A percentile compares a stretch with the other conserved stretches of the same genome.
Evolutionary conservation across 2,888 invertebrate genomes (phyloP).

Genomic region (Drosophila subsilvestris): DNA sequence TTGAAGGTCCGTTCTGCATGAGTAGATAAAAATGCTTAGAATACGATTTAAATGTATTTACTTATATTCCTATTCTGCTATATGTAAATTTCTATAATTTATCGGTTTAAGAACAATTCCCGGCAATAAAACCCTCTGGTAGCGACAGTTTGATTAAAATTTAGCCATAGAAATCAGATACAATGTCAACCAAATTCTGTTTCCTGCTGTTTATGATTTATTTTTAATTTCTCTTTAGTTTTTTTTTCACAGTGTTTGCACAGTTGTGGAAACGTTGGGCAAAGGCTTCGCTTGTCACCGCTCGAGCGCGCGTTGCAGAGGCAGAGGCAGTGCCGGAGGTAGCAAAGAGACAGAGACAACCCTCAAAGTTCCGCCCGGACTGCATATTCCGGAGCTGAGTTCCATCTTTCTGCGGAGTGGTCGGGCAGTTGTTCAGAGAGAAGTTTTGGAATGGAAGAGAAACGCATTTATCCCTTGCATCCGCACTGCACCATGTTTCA

Average conservation of each 20-base stretch:
- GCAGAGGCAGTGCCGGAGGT: constrained; percentile 13
- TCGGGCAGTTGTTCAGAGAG: constrained; percentile 6
- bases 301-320: not conserved
- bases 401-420: not conserved
- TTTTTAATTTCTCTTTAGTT: not conserved
- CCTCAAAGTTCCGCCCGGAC: not conserved
- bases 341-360: not conserved
- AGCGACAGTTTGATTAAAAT: too few species aligned
- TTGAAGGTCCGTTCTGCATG: too few species aligned
- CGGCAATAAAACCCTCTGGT: too few species aligned
- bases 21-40: too few species aligned
- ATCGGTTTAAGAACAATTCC: too few species aligned
- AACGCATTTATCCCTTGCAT: constrained; percentile 27
- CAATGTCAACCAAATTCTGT: too few species aligned
- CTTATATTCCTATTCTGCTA: too few species aligned
- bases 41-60: too few species aligned
- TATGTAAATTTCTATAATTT: too few species aligned
- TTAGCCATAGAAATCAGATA: too few species aligned
- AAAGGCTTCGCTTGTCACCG: constrained; percentile 20
- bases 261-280: constrained; percentile 7
- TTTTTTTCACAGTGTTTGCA: constrained; percentile 5
- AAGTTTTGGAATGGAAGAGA: constrained; percentile 12
- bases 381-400: too few species aligned
- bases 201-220: too few species aligned
- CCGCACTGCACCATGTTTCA: constrained; percentile 21